These are phyloP conservation scores for Ridgeia piscesae DNA, from an alignment of 1,140 invertebrate species.

Conservation along the genomic window DNA sequence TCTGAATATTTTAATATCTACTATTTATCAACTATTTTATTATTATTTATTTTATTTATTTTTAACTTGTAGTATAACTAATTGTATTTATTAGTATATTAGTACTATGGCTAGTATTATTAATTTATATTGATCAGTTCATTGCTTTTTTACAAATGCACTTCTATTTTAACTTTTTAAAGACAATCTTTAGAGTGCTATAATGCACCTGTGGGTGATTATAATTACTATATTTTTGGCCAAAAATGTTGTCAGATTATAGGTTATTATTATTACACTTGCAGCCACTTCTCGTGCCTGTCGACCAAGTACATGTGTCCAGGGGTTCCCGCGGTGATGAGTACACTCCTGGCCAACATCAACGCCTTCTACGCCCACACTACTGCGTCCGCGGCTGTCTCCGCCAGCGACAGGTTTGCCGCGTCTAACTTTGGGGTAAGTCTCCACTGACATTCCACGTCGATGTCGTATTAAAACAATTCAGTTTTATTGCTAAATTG, in stretches of 20 bases:
- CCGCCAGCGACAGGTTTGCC: slow-evolving; percentile 97
- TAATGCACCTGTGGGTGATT: no score
- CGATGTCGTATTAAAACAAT: neutral
- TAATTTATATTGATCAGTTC: no score
- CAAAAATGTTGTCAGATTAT: neutral
- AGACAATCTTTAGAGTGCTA: no score
- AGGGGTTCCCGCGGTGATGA: slow-evolving; percentile 98
- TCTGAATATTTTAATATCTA: no score
- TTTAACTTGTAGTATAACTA: no score
- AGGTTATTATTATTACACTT: slow-evolving; percentile 49
- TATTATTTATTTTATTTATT: no score
- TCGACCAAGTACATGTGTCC: slow-evolving; percentile 99
- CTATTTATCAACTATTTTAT: no score
- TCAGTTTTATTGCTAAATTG: slow-evolving; percentile 18
- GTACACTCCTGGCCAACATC: slow-evolving; percentile 96
- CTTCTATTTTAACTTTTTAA: no score
- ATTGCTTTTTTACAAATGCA: no score
- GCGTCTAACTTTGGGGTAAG: slow-evolving; percentile 98
- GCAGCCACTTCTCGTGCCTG: slow-evolving; percentile 96
- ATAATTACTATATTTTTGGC: neutral
- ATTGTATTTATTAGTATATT: no score
- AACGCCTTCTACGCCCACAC: slow-evolving; percentile 99
- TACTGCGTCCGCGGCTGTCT: slow-evolving; percentile 92
- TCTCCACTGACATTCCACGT: slow-evolving; percentile 31
- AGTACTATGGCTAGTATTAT: no score